These are phyloP conservation scores for Pachycephala philippinensis DNA, from an alignment of 2,113 vertebrate genomes.

Conservation along the genomic window DNA sequence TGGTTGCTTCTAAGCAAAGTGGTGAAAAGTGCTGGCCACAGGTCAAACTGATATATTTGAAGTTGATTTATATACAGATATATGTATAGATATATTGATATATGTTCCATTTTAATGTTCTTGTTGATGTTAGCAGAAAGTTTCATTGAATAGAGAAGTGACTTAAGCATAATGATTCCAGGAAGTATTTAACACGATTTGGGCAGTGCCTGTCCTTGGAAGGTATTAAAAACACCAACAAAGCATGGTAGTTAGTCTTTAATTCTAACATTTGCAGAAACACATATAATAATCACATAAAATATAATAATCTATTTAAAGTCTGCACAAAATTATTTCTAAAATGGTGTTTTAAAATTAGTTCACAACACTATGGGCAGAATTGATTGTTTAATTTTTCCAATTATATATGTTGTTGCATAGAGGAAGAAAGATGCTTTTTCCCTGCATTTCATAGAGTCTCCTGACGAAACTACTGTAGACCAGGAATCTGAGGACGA, in stretches of 20 bases:
- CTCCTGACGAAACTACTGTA: constrained; percentile 81
- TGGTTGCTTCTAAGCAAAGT: background rate
- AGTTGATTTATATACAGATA: background rate
- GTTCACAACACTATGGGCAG: background rate
- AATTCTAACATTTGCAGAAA: background rate
- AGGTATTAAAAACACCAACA: background rate
- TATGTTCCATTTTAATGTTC: background rate
- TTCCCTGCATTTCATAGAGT: constrained; percentile 77
- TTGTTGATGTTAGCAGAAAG: constrained; percentile 16
- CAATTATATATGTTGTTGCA: constrained; percentile 55
- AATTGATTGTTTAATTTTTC: constrained; percentile 46
- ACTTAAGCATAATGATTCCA: background rate
- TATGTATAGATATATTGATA: background rate
- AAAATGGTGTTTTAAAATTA: background rate
- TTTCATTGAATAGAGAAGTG: background rate
- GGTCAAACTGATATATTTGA: background rate
- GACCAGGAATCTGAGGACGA: constrained; percentile 97
- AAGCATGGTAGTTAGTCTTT: background rate
- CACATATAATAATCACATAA: background rate
- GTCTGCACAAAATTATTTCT: background rate
- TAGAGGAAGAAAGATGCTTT: constrained; percentile 38
- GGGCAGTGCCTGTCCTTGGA: background rate
- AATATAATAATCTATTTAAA: background rate
- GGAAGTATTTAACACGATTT: background rate
- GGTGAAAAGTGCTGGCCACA: background rate